Percentiles rank a stretch among this genome's conserved stretches.
phyloP scores from a whole-genome alignment of 2,113 vertebrate genomes.

The Ptychochromis oligacanthus region DNA sequence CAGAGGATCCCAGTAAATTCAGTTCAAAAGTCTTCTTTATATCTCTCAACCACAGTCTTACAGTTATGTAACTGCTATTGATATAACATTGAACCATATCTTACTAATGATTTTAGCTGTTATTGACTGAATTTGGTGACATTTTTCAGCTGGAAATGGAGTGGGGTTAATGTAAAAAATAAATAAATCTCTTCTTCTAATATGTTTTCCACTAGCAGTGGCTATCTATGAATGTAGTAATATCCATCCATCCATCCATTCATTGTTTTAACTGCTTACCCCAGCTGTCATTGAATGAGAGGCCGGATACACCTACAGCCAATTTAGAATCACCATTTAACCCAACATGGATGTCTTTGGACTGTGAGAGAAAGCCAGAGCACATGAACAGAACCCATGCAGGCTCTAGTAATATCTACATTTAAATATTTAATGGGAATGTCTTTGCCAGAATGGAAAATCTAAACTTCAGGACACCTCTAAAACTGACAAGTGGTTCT shows the following conservation, averaged over 20 bases:
- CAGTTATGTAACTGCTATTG: fast-evolving
- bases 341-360: no score
- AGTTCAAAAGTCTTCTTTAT: not conserved
- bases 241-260: not conserved
- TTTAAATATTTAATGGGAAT: not conserved
- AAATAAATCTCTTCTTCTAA: not conserved
- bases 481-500: slow-evolving; percentile 2
- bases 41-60: not conserved
- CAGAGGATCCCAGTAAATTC: not conserved
- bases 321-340: no score
- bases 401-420: not conserved
- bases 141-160: not conserved
- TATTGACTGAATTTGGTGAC: not conserved
- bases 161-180: not conserved
- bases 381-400: not conserved
- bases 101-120: not conserved
- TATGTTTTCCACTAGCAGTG: not conserved
- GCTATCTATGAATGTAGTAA: not conserved
- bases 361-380: not conserved
- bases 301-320: no score
- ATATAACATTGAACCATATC: not conserved
- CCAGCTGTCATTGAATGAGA: no score
- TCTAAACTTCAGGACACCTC: not conserved
- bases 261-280: not conserved
- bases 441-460: not conserved